Base-by-base conservation (phyloP, 2,797 vertebrate species). In the Neosilurus mollespiculum region DNA sequence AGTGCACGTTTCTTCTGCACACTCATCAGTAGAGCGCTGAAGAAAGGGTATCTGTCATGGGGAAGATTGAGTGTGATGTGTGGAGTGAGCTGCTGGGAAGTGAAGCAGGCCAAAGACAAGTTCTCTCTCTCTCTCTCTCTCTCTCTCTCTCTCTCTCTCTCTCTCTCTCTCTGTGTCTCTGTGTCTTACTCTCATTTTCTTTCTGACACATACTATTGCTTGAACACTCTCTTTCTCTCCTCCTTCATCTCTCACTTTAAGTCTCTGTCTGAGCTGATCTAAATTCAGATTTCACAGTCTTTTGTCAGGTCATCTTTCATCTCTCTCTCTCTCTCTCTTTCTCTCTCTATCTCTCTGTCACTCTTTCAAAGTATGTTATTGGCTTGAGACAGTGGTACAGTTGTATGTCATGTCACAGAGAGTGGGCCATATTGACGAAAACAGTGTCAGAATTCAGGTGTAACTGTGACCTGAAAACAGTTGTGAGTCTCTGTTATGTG, bases 201-300 rank as follows among this genome's bases (percentile, higher is more conserved):
- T 22, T 66, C 4, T 6, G 9, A 34, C 15, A 34, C 37, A 43
- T 43, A 43, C 37, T 43, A 43, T 43, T 43, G 37, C 26, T 30
- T 1, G 3, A 59, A 18, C 16, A 59, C 26, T 34, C 26, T 20
- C 24, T 53, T 72, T 26, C n/a, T 30, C 72, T 34, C 18, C 53
- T 14, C 16, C 53, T 75, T 58, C 53, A 75, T 58, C 26, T 64
- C 24, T 73, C 59, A 65, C 51, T 24, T 64, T 73, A 34, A 26
- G 58, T 10, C 61, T 76, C 26, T 53, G 26, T 56, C 71, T 82
- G 56, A 53, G 59, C 58, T 49, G 18, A 65, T 75, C 61, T 71
- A 81, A 81, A 81, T 72, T 81, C 80, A 71, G 80, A 75, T 82
- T 82, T 37, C 16, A 12, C 61, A 65, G 49, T 30, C 61, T 67